phyloP scores from a whole-genome alignment of 2,888 invertebrate species.

The Muschampia plurimacula region DNA sequence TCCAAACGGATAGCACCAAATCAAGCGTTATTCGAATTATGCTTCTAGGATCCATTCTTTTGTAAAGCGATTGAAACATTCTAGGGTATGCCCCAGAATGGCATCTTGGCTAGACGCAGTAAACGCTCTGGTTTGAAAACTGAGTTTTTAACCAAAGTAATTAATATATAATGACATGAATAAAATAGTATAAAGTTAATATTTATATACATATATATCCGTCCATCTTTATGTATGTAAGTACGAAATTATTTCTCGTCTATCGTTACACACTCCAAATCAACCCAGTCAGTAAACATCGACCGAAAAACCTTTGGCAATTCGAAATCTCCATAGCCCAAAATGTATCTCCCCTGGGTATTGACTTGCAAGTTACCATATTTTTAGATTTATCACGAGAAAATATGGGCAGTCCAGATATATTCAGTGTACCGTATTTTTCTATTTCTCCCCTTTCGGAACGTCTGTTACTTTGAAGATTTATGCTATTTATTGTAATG shows the following conservation, averaged over 20 bases:
- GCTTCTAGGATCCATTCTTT: too few species aligned
- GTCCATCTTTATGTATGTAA: too few species aligned
- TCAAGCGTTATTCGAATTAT: too few species aligned
- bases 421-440: conserved; percentile 23
- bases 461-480: conserved; percentile 2
- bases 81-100: too few species aligned
- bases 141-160: too few species aligned
- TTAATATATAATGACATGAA: too few species aligned
- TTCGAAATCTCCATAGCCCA: conserved; percentile 35
- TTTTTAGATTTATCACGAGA: conserved; percentile 36
- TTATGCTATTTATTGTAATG: conserved; percentile 5
- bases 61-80: too few species aligned
- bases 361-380: conserved; percentile 37
- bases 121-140: too few species aligned
- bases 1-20: too few species aligned
- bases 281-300: not conserved
- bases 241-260: not conserved
- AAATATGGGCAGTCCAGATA: conserved; percentile 30
- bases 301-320: conserved; percentile 24
- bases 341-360: conserved; percentile 35
- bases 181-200: too few species aligned
- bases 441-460: conserved; percentile 19
- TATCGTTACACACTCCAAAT: conserved; percentile 1
- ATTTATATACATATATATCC: too few species aligned
- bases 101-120: too few species aligned